These are phyloP conservation scores for Trichogramma dendrolimi DNA, from an alignment of 2,888 invertebrate species.

Conservation along the genomic window DNA sequence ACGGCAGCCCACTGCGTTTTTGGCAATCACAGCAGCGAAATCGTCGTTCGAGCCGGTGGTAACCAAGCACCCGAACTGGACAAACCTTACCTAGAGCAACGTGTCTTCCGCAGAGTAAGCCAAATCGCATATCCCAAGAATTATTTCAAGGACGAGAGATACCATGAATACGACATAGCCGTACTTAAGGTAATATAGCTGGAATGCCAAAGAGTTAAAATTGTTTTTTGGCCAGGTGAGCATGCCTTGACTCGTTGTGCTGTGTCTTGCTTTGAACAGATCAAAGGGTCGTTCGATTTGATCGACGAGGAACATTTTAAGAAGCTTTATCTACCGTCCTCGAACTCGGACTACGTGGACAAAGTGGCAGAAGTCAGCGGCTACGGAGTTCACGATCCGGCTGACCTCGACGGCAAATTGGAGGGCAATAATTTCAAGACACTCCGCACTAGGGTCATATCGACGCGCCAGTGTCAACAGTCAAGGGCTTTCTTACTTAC, in stretches of 20 bases:
- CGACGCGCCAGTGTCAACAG: constrained; percentile 2
- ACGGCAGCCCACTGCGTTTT: constrained; percentile 13
- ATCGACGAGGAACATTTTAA: neutral
- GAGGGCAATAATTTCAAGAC: constrained; percentile 3
- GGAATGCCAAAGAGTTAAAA: no score
- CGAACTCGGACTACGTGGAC: constrained; percentile 2
- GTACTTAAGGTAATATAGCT: constrained; percentile 7
- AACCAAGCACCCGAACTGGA: neutral
- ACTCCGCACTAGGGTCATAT: neutral
- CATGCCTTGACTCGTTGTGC: no score
- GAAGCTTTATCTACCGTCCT: constrained; percentile 2
- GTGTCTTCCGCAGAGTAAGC: neutral
- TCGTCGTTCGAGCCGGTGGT: constrained; percentile 7
- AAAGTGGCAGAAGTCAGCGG: neutral
- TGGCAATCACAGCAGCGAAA: neutral
- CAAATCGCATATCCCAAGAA: neutral
- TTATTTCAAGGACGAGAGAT: neutral
- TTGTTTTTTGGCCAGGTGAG: no score
- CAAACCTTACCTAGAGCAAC: neutral
- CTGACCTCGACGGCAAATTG: neutral
- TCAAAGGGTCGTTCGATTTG: constrained; percentile 1
- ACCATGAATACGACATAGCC: constrained; percentile 12
- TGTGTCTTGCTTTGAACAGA: neutral
- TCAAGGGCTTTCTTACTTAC: neutral
- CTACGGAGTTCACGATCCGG: neutral